phyloP scores from a whole-genome alignment of 2,797 vertebrate genomes.

The Hoplostethus mediterraneus region DNA sequence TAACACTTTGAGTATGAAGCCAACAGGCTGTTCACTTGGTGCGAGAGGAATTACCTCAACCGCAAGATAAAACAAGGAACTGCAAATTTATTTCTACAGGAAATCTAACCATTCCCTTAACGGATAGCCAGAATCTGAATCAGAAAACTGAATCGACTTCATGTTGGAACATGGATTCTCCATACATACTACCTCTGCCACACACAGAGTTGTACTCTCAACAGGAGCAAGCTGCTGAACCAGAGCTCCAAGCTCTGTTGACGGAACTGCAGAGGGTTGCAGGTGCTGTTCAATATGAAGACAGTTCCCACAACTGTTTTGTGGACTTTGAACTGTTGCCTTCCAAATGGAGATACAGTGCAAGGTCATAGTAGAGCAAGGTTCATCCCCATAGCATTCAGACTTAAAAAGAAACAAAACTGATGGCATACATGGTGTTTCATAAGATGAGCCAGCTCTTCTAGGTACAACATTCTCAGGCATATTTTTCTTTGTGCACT shows the following conservation, averaged over 20 bases:
- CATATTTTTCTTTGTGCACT: not conserved
- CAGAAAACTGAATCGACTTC: too few species aligned
- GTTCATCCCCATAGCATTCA: not conserved
- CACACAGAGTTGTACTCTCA: not conserved
- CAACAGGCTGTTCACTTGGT: constrained; percentile 27
- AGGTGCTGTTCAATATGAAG: constrained; percentile 8
- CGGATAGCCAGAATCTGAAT: too few species aligned
- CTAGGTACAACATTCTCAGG: too few species aligned
- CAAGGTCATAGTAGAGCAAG: not conserved
- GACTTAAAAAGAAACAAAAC: not conserved
- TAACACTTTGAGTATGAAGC: constrained; percentile 5
- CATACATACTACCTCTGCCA: not conserved
- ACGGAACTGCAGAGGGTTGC: not conserved
- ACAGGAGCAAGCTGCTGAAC: constrained; percentile 32
- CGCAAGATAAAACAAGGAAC: not conserved
- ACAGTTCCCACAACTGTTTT: not conserved
- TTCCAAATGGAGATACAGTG: not conserved
- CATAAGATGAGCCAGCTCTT: not conserved
- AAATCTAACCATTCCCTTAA: too few species aligned
- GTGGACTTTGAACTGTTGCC: not conserved
- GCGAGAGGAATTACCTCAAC: constrained; percentile 8
- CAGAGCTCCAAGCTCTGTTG: constrained; percentile 17
- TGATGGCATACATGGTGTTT: not conserved
- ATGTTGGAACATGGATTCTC: not conserved
- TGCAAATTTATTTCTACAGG: not conserved